Evolutionary conservation across 1,140 invertebrate species (phyloP).

Genomic region (Stegodyphus dumicola): DNA sequence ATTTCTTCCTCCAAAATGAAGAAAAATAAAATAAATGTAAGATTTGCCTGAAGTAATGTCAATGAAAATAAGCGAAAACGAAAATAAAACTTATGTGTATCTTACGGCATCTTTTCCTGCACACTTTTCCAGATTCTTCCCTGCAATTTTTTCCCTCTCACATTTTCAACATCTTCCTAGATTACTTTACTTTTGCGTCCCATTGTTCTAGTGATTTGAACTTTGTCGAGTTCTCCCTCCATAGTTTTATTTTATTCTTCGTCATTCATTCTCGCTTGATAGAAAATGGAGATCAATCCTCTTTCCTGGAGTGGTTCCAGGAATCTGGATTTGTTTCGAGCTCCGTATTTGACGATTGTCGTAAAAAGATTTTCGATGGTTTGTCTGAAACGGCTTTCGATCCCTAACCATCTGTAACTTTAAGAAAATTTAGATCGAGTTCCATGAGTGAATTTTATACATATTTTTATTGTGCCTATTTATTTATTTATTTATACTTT

Average conservation of each 20-base stretch:
- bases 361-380: conserved; percentile 31
- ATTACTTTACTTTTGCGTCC: conserved; percentile 35
- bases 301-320: conserved; percentile 33
- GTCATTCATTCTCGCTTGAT: neutral
- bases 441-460: too few species aligned
- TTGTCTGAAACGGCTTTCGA: conserved; percentile 18
- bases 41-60: too few species aligned
- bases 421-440: too few species aligned
- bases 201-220: conserved; percentile 48
- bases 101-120: neutral
- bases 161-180: conserved; percentile 44
- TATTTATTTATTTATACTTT: too few species aligned
- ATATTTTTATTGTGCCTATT: too few species aligned
- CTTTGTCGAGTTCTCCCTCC: conserved; percentile 19
- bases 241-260: conserved; percentile 20
- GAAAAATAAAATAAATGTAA: too few species aligned
- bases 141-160: conserved; percentile 1
- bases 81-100: too few species aligned
- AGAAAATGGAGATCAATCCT: conserved; percentile 37
- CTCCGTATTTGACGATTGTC: conserved; percentile 35
- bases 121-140: neutral
- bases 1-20: too few species aligned
- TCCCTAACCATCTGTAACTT: neutral
- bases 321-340: conserved; percentile 22
- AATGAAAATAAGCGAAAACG: too few species aligned